These are phyloP conservation scores for Plemyria rubiginata DNA, from an alignment of 2,888 invertebrate species.

Conservation along the genomic window DNA sequence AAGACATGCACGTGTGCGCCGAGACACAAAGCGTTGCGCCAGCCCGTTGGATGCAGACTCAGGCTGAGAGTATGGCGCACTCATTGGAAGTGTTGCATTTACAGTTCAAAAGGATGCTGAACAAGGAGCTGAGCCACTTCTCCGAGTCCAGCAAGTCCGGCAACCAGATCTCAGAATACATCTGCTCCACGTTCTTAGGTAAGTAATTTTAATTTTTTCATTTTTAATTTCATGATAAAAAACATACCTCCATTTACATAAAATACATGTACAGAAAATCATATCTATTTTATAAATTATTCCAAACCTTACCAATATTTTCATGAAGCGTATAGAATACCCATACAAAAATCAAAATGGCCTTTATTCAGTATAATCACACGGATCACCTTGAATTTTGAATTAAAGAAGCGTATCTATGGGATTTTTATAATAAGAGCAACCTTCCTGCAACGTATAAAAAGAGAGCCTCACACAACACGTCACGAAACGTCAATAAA, in stretches of 20 bases:
- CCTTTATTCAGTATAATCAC: too few relatives aligned
- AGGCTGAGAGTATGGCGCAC: conserved; percentile 70
- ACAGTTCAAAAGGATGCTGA: conserved; percentile 99
- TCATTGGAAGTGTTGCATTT: conserved; percentile 79
- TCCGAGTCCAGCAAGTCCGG: conserved; percentile 99
- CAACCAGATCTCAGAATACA: conserved; percentile 99
- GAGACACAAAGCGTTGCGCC: conserved; percentile 73
- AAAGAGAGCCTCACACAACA: neutral
- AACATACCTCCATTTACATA: too few relatives aligned
- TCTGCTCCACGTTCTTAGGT: conserved; percentile 99
- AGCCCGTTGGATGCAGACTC: conserved; percentile 70
- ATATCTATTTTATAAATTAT: too few relatives aligned
- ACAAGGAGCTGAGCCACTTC: conserved; percentile 99
- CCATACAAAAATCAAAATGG: too few relatives aligned
- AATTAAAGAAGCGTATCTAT: too few relatives aligned
- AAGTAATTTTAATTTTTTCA: conserved; percentile 70
- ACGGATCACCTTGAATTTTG: too few relatives aligned
- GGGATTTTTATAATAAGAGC: neutral
- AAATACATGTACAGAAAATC: too few relatives aligned
- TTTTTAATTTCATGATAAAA: neutral
- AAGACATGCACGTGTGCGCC: conserved; percentile 79
- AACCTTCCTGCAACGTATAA: neutral
- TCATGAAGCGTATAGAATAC: too few relatives aligned
- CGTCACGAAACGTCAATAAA: conserved; percentile 20
- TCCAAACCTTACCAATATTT: neutral